Conservation (phyloP, 1,140 invertebrate species). For the Dreissena polymorpha region DNA sequence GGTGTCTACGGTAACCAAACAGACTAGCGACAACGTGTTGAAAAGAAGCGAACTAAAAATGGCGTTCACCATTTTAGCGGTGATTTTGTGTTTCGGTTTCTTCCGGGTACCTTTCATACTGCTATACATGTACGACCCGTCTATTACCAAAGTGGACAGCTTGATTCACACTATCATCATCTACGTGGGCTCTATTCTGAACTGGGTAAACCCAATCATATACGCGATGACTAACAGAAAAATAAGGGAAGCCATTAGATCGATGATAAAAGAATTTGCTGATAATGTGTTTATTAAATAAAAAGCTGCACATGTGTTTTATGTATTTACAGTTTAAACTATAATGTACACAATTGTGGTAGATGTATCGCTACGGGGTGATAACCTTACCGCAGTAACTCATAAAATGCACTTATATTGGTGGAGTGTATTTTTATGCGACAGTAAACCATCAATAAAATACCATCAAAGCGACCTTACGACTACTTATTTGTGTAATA, state of each 20-base stretch:
- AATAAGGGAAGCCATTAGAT: conserved; percentile 14
- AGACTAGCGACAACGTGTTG: neutral
- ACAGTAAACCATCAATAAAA: too few relatives aligned
- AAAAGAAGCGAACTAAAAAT: conserved; percentile 35
- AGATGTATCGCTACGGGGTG: too few relatives aligned
- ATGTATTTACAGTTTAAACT: too few relatives aligned
- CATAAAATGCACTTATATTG: too few relatives aligned
- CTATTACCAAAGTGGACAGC: conserved; percentile 42
- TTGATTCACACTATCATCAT: conserved; percentile 44
- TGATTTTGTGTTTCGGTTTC: conserved; percentile 31
- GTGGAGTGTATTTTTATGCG: too few relatives aligned
- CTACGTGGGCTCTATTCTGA: conserved; percentile 41
- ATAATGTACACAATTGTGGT: too few relatives aligned
- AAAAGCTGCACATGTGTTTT: too few relatives aligned
- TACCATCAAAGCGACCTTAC: too few relatives aligned
- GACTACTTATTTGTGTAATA: too few relatives aligned
- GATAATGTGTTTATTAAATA: too few relatives aligned
- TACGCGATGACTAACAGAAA: conserved; percentile 40
- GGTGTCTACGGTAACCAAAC: neutral
- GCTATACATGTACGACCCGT: conserved; percentile 49
- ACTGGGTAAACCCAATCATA: conserved; percentile 50
- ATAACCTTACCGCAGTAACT: too few relatives aligned
- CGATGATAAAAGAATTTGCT: neutral
- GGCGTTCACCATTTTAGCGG: conserved; percentile 46
- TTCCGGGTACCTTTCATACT: conserved; percentile 48